A percentile compares a stretch with the other conserved stretches of the same genome.
Conservation (phyloP, 2,888 invertebrate genomes). For the Stegophylla sp. region DNA sequence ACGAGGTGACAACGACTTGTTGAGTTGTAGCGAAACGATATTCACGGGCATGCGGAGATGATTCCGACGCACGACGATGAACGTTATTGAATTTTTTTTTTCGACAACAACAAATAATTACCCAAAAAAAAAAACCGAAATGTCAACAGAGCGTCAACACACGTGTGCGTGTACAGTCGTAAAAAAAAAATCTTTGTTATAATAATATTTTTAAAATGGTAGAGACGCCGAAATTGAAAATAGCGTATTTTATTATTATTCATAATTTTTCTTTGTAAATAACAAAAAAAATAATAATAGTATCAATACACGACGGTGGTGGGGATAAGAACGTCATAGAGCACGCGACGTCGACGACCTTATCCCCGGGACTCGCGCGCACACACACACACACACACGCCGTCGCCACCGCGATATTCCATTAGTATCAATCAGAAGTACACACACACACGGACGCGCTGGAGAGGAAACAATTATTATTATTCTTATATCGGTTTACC, state of each 20-base stretch:
- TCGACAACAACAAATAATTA: no score
- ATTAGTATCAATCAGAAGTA: constrained; percentile 50
- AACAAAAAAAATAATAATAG: background rate
- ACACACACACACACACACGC: constrained; percentile 18
- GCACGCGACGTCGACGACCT: constrained; percentile 52
- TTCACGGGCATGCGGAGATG: no score
- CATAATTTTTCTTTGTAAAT: no score
- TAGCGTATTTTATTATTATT: background rate
- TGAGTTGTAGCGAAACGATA: no score
- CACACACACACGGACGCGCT: background rate
- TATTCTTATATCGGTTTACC: constrained; percentile 35
- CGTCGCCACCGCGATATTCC: constrained; percentile 4
- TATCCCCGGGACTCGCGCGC: background rate
- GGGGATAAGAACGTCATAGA: constrained; percentile 16
- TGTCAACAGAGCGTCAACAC: no score
- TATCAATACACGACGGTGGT: background rate
- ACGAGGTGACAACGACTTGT: no score
- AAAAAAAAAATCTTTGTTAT: no score
- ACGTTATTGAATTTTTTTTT: no score
- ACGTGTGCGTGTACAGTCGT: no score
- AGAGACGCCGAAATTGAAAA: background rate
- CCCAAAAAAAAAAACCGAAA: no score
- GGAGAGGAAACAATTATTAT: constrained; percentile 45
- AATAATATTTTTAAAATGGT: no score
- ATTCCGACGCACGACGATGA: no score